phyloP scores from a whole-genome alignment of 2,888 invertebrate genomes.

The Pristionchus entomophagus region DNA sequence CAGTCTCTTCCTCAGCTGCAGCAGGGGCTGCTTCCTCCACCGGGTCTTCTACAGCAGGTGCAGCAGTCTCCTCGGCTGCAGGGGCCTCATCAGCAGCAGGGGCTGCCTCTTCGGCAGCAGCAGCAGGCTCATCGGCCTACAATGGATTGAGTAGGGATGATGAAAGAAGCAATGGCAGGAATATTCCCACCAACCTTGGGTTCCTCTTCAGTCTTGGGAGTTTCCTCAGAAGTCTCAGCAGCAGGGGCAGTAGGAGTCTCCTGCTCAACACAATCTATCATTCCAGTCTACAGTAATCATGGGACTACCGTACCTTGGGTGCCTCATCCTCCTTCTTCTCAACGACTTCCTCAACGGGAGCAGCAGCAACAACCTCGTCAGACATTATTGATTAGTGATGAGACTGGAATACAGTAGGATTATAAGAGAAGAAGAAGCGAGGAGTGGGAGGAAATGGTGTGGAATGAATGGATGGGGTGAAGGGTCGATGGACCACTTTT shows the following conservation, averaged over 20 bases:
- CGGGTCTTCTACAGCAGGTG: not conserved
- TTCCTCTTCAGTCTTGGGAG: not conserved
- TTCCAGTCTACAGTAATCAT: not conserved
- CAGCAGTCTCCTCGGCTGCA: not conserved
- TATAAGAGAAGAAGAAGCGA: not conserved
- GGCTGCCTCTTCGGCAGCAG: not conserved
- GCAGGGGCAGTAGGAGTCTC: not conserved
- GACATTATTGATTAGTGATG: slow-evolving; percentile 29
- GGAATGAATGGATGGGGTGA: not conserved
- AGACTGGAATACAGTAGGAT: not conserved
- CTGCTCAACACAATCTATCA: not conserved
- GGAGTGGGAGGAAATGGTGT: not conserved
- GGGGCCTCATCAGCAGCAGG: not conserved
- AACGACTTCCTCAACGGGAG: not conserved
- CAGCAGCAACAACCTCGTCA: slow-evolving; percentile 18
- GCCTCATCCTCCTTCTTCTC: slow-evolving; percentile 25
- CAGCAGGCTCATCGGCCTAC: not conserved
- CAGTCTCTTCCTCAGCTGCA: not conserved
- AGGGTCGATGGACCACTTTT: not conserved
- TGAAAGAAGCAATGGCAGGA: no score
- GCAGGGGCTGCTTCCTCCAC: not conserved
- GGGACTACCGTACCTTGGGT: not conserved
- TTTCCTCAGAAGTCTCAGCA: not conserved
- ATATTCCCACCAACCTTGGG: not conserved
- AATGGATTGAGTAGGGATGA: not conserved